Evolutionary conservation across 2,797 vertebrate genomes (phyloP).

Genomic region (Gymnocypris eckloni): DNA sequence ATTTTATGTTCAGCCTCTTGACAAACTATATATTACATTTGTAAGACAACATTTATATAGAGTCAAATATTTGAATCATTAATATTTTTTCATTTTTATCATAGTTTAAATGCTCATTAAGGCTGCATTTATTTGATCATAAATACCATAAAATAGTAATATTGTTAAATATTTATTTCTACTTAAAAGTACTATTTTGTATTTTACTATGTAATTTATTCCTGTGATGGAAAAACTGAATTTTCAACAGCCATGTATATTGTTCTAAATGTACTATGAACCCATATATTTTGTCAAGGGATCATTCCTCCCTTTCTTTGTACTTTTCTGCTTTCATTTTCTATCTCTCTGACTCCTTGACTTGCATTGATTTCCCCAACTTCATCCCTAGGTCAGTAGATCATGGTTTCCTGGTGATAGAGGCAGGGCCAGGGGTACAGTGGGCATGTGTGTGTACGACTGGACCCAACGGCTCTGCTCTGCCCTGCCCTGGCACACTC

Average conservation of each 20-base stretch:
- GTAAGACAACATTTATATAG: background rate
- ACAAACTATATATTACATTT: background rate
- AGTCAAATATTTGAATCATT: background rate
- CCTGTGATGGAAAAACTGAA: background rate
- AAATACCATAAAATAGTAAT: background rate
- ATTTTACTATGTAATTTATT: background rate
- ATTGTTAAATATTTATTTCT: background rate
- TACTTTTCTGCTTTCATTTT: background rate
- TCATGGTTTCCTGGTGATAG: slow-evolving; percentile 46
- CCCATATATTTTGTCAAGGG: background rate
- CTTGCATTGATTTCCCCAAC: background rate
- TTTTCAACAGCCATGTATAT: background rate
- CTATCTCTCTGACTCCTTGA: background rate
- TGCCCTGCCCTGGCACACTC: slow-evolving; percentile 51
- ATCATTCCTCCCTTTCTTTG: background rate
- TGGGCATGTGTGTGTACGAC: slow-evolving; percentile 44
- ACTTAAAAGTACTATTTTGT: background rate
- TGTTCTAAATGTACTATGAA: background rate
- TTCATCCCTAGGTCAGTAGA: slow-evolving; percentile 39
- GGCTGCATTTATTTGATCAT: background rate
- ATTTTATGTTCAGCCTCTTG: background rate
- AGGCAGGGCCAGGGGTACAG: slow-evolving; percentile 46
- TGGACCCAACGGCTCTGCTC: slow-evolving; percentile 44
- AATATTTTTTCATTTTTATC: background rate
- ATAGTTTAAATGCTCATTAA: background rate